Conservation (phyloP, 2,113 vertebrate genomes). For the Actenoides lindsayi region DNA sequence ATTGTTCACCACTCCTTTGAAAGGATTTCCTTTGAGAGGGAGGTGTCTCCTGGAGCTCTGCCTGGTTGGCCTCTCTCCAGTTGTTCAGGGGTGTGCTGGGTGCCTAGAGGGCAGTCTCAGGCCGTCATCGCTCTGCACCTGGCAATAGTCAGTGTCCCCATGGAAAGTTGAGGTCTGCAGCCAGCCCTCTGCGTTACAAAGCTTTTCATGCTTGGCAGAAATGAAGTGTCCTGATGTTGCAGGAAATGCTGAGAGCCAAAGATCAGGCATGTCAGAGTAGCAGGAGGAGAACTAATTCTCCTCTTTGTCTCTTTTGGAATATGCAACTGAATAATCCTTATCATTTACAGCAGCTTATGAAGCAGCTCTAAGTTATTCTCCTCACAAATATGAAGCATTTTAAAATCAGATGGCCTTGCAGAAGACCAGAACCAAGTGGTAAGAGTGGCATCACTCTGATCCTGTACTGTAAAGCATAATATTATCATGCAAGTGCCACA, state of each 20-base stretch:
- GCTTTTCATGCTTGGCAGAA: neutral
- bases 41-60: neutral
- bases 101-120: neutral
- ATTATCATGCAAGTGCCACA: neutral
- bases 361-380: neutral
- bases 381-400: neutral
- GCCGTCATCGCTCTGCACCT: rapidly evolving
- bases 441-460: neutral
- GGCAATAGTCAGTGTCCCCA: neutral
- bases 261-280: neutral
- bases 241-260: neutral
- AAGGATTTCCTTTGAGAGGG: neutral
- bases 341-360: neutral
- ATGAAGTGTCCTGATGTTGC: neutral
- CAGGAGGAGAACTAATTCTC: neutral
- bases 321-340: neutral
- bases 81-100: neutral
- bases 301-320: neutral
- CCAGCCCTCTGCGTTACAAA: neutral
- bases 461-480: neutral
- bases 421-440: neutral
- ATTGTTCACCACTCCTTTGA: neutral
- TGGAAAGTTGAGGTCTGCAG: neutral
- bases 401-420: neutral
- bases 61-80: neutral